Conservation (phyloP, 2,113 vertebrate species). For the Mirza zaza region DNA sequence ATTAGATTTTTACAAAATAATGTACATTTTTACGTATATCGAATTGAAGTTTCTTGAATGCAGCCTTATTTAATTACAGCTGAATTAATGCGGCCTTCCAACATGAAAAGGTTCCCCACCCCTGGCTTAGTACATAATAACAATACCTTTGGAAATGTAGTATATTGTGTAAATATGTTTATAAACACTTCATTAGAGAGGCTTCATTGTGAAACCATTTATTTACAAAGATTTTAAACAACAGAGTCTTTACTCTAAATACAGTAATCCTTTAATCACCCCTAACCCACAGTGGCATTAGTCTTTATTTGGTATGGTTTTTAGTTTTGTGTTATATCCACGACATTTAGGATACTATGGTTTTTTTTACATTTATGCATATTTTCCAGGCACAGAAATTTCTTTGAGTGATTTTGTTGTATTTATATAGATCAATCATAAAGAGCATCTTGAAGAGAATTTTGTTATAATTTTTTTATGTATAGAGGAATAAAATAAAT, state of each 20-base stretch:
- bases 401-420: conserved; percentile 28
- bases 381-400: conserved; percentile 34
- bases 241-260: neutral
- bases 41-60: too few species aligned
- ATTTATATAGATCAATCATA: conserved; percentile 32
- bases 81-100: too few species aligned
- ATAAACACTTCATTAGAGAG: conserved; percentile 44
- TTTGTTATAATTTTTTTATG: conserved; percentile 36
- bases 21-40: too few species aligned
- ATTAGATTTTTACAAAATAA: too few species aligned
- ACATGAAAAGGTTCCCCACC: too few species aligned
- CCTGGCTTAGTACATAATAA: neutral
- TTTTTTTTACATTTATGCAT: conserved; percentile 38
- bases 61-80: too few species aligned
- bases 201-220: conserved; percentile 53
- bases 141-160: neutral
- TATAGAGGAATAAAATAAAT: neutral
- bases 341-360: neutral
- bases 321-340: neutral
- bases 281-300: neutral
- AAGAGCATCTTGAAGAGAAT: neutral
- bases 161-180: conserved; percentile 51
- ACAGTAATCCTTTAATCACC: conserved; percentile 23
- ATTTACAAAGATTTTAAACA: conserved; percentile 58
- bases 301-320: neutral